Conservation (phyloP, 2,888 invertebrate species). For the Caenorhabditis wallacei region DNA sequence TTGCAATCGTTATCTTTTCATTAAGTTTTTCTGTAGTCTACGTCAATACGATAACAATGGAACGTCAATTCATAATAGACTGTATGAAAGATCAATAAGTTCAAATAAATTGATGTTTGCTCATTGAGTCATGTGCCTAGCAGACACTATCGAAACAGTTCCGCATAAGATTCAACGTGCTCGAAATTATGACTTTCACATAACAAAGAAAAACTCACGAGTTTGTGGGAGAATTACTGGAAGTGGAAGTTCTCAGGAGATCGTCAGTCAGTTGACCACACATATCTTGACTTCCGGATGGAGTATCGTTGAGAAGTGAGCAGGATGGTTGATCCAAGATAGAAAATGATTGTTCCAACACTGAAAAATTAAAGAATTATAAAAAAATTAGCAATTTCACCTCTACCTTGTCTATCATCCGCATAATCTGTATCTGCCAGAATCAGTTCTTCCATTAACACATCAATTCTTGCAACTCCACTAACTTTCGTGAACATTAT, state of each 20-base stretch:
- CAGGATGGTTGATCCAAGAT: constrained; percentile 27
- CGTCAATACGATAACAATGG: constrained; percentile 1
- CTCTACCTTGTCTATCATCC: constrained; percentile 48
- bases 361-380: neutral
- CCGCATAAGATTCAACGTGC: neutral
- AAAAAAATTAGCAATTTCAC: neutral
- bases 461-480: constrained; percentile 80
- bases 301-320: constrained; percentile 22
- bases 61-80: constrained; percentile 9
- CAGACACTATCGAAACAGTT: constrained; percentile 28
- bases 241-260: constrained; percentile 13
- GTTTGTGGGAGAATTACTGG: constrained; percentile 42
- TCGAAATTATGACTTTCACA: neutral
- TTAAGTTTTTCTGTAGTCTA: constrained; percentile 2
- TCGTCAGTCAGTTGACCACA: constrained; percentile 32
- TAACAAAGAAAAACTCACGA: constrained; percentile 22
- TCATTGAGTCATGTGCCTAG: constrained; percentile 7
- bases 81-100: constrained; percentile 20
- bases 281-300: constrained; percentile 43
- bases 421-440: constrained; percentile 75
- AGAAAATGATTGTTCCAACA: neutral
- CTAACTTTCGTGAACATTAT: constrained; percentile 81
- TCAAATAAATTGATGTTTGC: constrained; percentile 35
- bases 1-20: neutral
- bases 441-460: constrained; percentile 82